Base-by-base conservation (phyloP, 2,888 invertebrate genomes). In the Atethmia centrago region DNA sequence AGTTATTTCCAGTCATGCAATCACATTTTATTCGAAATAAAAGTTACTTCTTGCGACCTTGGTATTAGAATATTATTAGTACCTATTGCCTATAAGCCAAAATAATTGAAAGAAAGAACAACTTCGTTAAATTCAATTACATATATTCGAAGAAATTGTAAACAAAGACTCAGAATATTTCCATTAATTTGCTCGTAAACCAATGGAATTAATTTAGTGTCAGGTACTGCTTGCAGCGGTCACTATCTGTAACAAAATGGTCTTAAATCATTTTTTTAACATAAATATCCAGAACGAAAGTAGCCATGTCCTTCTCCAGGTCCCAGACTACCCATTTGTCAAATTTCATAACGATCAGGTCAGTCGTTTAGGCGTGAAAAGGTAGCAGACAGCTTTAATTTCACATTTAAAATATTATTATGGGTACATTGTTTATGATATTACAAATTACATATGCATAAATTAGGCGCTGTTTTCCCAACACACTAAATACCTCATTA, bases 1-100 rank as follows among this genome's bases (percentile, higher is more conserved):
- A 56, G 5, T 62, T 65, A 49, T 42, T 40, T 59, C 47, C 47
- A 79, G 59, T 69, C 64, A 83, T 21, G n/a, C 16, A 58, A 14
- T 31, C 14, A 53, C 21, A 64, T 47, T 25, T 63, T 58, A 42
- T 7, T 31, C n/a, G 58, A 14, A 5, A 51, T 2, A 42, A 42
- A 2, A 8, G 3, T 21, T 21, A 8, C 2, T 61, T 16, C 21
- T 53, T 9, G 12, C 19, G 14, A 28, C 45, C 36, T 61, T 47
- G 73, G 1, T 19, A 28, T 28, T 55, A 19, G 4, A 55, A n/a
- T 16, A 25, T 10, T 9, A 16, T 36, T 36, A 36, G 36, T 36
- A 36, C 36, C 36, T 59, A 36, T n/a, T n/a, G 40, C 10, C 42
- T 8, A 12, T 19, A 42, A 19, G 19, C 14, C 1, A 47, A 63